Evolutionary conservation across 2,888 invertebrate species (phyloP).

Genomic region (Agapostemon virescens): DNA sequence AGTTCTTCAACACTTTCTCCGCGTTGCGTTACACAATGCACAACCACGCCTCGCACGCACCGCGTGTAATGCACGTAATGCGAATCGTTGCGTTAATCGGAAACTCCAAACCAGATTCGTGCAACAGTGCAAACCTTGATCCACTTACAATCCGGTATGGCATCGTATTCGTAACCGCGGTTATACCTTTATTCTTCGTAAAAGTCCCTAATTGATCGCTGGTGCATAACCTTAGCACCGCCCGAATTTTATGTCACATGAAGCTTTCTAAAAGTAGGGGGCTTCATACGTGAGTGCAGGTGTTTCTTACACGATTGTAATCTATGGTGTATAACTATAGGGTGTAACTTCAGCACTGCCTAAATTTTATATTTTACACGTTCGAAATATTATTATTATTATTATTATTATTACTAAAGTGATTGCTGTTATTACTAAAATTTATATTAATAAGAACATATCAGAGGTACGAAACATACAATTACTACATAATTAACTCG

Average conservation of each 20-base stretch:
- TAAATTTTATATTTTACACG: no score
- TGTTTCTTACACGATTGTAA: no score
- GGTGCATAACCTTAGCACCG: background rate
- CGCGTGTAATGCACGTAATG: conserved; percentile 54
- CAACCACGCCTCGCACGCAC: conserved; percentile 59
- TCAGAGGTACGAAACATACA: background rate
- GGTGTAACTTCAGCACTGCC: no score
- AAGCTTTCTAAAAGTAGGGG: background rate
- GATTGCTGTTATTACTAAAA: background rate
- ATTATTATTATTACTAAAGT: background rate
- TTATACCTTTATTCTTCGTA: conserved; percentile 14
- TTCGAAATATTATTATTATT: no score
- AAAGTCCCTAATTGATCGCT: conserved; percentile 17
- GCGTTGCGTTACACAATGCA: conserved; percentile 55
- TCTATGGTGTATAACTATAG: no score
- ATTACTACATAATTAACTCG: background rate
- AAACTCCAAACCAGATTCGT: conserved; percentile 65
- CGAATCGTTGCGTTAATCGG: conserved; percentile 62
- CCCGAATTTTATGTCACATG: background rate
- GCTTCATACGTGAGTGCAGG: background rate
- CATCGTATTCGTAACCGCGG: background rate
- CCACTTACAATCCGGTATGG: conserved; percentile 55
- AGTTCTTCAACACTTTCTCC: conserved; percentile 61
- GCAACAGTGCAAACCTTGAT: conserved; percentile 65
- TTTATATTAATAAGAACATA: background rate